phyloP scores from a whole-genome alignment of 2,113 vertebrate genomes.

The Podarcis cretensis region DNA sequence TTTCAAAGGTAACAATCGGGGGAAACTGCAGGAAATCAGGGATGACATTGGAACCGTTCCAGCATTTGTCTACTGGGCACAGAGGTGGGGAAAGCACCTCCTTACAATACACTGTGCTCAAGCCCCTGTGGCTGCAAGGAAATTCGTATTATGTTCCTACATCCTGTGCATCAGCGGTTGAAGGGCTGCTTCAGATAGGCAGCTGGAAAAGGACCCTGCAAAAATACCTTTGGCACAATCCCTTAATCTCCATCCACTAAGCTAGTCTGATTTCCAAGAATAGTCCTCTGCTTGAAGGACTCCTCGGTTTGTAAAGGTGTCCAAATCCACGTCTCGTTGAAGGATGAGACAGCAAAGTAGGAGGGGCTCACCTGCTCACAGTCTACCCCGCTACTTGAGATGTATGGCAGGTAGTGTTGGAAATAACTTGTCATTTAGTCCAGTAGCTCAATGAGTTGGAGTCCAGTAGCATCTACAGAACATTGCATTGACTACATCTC shows the following conservation, averaged over 20 bases:
- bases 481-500: too few relatives aligned
- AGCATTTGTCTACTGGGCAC: not conserved
- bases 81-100: not conserved
- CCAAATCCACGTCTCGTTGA: too few relatives aligned
- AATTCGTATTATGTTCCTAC: not conserved
- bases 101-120: not conserved
- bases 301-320: too few relatives aligned
- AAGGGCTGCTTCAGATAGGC: not conserved
- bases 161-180: slow-evolving; percentile 2
- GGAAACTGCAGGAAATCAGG: slow-evolving; percentile 1
- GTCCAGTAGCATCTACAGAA: not conserved
- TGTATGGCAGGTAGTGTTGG: too few relatives aligned
- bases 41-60: not conserved
- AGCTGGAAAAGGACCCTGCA: not conserved
- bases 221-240: not conserved
- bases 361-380: too few relatives aligned
- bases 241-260: not conserved
- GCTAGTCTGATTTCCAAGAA: too few relatives aligned
- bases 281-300: too few relatives aligned
- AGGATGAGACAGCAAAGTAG: too few relatives aligned
- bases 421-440: too few relatives aligned
- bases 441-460: not conserved
- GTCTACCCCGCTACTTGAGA: too few relatives aligned
- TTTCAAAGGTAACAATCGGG: slow-evolving; percentile 8
- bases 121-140: not conserved